phyloP scores from a whole-genome alignment of 2,797 vertebrate species.

The Acipenser oxyrinchus region DNA sequence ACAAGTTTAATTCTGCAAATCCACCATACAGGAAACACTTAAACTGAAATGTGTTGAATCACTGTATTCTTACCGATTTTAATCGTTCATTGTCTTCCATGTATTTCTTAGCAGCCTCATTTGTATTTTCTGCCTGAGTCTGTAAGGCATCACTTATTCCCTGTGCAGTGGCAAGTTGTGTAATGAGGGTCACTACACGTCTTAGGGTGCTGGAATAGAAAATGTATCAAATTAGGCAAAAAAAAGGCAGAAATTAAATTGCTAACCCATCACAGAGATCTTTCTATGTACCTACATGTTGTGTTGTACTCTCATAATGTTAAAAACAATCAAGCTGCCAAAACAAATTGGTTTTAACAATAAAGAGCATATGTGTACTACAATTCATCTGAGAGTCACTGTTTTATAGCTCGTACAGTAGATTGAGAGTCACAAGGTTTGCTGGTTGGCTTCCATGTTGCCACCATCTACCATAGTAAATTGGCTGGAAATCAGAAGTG shows the following conservation, averaged over 20 bases:
- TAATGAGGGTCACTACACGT: conserved; percentile 76
- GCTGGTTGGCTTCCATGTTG: no score
- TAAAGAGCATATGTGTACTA: no score
- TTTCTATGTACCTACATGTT: no score
- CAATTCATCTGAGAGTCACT: no score
- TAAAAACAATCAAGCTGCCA: no score
- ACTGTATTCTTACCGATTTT: conserved; percentile 59
- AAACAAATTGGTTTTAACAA: no score
- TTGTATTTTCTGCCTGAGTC: conserved; percentile 65
- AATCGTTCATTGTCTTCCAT: conserved; percentile 75
- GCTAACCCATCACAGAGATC: neutral
- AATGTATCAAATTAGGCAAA: neutral
- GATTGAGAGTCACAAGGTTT: no score
- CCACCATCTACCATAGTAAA: neutral
- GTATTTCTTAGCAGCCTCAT: conserved; percentile 67
- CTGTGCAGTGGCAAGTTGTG: conserved; percentile 65
- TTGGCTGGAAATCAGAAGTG: no score
- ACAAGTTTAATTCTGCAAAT: no score
- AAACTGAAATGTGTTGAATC: neutral
- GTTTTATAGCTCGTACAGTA: no score
- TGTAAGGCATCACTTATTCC: conserved; percentile 59
- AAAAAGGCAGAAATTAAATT: neutral
- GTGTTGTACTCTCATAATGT: no score
- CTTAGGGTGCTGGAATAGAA: conserved; percentile 54
- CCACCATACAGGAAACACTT: neutral